Evolutionary conservation across 2,888 invertebrate genomes (phyloP).

Genomic region (Fragum fragum): DNA sequence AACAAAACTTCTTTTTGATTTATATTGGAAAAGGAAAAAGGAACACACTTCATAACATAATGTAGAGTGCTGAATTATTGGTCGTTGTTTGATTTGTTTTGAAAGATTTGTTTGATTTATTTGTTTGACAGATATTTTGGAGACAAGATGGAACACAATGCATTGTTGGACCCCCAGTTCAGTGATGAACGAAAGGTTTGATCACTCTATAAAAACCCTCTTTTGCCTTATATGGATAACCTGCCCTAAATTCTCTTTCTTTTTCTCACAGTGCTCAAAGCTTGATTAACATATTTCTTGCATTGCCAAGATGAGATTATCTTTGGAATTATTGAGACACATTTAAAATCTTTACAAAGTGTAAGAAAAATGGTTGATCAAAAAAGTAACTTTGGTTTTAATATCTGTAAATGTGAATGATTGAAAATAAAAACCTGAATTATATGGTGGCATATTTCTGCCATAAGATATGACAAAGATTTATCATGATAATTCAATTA

Average conservation of each 20-base stretch:
- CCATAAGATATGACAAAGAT: no score
- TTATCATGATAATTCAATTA: no score
- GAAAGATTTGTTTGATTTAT: conserved; percentile 14
- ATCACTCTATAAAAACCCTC: neutral
- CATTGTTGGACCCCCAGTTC: conserved; percentile 61
- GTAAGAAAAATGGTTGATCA: no score
- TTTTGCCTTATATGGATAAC: conserved; percentile 2
- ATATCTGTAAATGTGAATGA: no score
- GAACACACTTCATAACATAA: neutral
- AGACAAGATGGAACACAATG: conserved; percentile 60
- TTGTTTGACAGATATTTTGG: conserved; percentile 41
- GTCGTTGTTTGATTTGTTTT: conserved; percentile 45
- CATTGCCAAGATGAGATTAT: no score
- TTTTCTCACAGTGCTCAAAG: neutral
- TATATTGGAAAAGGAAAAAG: neutral
- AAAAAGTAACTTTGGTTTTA: no score
- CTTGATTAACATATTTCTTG: neutral
- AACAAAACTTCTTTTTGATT: no score
- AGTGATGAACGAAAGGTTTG: conserved; percentile 59
- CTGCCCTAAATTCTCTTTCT: neutral
- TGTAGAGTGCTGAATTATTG: conserved; percentile 30
- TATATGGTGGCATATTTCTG: no score
- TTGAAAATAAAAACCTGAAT: no score
- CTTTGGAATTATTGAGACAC: no score
- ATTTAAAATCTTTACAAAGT: no score